These are phyloP conservation scores for Chlorops oryzae DNA, from an alignment of 1,140 invertebrate species.

Conservation along the genomic window DNA sequence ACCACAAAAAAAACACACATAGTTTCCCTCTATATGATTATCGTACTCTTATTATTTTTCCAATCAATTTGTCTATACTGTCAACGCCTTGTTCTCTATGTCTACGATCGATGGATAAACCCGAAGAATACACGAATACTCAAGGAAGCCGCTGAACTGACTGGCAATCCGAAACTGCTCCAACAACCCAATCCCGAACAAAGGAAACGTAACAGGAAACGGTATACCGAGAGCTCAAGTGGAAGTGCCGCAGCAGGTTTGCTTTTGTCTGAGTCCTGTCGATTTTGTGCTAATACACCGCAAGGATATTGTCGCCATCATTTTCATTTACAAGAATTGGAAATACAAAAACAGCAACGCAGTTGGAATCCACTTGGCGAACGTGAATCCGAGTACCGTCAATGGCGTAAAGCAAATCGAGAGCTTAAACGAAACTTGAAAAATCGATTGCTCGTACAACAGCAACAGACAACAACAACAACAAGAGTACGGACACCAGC, in stretches of 20 bases:
- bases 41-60: constrained; percentile 45
- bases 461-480: constrained; percentile 8
- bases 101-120: constrained; percentile 45
- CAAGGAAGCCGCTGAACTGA: constrained; percentile 40
- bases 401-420: constrained; percentile 27
- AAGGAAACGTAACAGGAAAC: not conserved
- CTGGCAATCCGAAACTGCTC: constrained; percentile 20
- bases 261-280: constrained; percentile 33
- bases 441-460: constrained; percentile 18
- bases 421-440: constrained; percentile 35
- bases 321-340: constrained; percentile 37
- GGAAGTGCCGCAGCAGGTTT: constrained; percentile 6
- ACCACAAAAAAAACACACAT: not conserved
- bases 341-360: constrained; percentile 17
- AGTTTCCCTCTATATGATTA: constrained; percentile 31
- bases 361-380: constrained; percentile 8
- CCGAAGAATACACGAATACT: constrained; percentile 37
- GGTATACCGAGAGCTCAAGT: constrained; percentile 12
- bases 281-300: constrained; percentile 44
- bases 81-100: constrained; percentile 40
- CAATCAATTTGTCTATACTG: constrained; percentile 46
- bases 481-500: too few species aligned
- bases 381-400: constrained; percentile 29
- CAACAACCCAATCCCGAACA: constrained; percentile 16
- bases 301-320: constrained; percentile 44